A percentile compares a stretch with the other conserved stretches of the same genome.
Conservation (phyloP, 2,797 vertebrate species). For the Halcyon chelicuti region DNA sequence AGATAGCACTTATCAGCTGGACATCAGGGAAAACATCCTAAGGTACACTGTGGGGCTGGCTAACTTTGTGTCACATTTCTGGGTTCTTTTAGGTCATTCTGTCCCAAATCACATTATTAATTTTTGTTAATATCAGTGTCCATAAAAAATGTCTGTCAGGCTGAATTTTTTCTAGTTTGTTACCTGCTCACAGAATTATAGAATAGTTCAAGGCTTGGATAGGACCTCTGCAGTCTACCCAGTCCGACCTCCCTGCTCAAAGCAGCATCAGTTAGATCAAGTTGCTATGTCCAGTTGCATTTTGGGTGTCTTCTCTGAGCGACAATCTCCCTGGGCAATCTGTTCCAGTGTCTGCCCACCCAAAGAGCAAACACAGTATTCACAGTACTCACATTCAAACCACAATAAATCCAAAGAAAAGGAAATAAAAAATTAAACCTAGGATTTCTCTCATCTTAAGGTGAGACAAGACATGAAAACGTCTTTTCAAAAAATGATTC, state of each 20-base stretch:
- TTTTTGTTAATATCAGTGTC: neutral
- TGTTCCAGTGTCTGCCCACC: neutral
- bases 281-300: neutral
- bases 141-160: neutral
- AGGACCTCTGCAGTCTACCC: neutral
- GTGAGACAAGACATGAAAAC: neutral
- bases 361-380: neutral
- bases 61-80: accelerated
- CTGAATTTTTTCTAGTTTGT: neutral
- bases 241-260: neutral
- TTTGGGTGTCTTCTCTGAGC: neutral
- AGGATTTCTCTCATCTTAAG: neutral
- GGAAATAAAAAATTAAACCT: neutral
- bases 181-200: neutral
- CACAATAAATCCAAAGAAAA: neutral
- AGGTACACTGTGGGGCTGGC: neutral
- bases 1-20: neutral
- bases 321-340: neutral
- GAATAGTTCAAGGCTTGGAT: neutral
- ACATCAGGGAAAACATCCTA: accelerated
- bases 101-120: neutral
- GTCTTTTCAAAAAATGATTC: neutral
- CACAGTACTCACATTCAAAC: neutral
- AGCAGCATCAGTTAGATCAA: accelerated
- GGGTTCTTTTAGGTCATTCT: neutral